Percentiles rank a stretch among this genome's conserved stretches.
phyloP scores from a whole-genome alignment of 2,113 vertebrate species.

The Pithys albifrons region DNA sequence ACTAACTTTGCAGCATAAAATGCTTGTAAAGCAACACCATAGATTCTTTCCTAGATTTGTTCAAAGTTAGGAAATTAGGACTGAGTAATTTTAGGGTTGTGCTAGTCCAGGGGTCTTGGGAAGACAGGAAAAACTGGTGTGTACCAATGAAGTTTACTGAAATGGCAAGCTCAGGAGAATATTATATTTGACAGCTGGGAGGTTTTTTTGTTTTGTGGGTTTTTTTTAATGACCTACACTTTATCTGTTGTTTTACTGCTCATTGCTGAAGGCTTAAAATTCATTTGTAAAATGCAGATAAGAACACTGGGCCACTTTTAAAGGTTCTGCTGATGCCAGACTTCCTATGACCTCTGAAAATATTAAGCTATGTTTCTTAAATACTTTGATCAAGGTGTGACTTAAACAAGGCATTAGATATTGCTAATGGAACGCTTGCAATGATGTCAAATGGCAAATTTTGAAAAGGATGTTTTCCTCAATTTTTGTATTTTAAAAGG shows the following conservation, averaged over 20 bases:
- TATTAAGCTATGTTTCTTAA: neutral
- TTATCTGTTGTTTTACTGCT: neutral
- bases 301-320: neutral
- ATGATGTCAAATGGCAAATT: neutral
- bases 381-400: neutral
- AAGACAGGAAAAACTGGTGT: neutral
- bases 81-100: neutral
- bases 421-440: neutral
- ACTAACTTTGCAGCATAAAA: neutral
- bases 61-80: neutral
- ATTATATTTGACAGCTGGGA: neutral
- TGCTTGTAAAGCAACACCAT: neutral
- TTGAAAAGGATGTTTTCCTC: neutral
- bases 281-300: neutral
- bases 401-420: neutral
- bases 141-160: neutral
- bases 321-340: neutral
- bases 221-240: neutral
- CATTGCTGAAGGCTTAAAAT: neutral
- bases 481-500: neutral
- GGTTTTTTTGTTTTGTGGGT: neutral
- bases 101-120: neutral
- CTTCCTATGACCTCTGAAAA: neutral
- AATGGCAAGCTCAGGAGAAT: neutral
- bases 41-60: neutral